These are phyloP conservation scores for Trichonephila clavata DNA, from an alignment of 1,140 invertebrate genomes.

Conservation along the genomic window DNA sequence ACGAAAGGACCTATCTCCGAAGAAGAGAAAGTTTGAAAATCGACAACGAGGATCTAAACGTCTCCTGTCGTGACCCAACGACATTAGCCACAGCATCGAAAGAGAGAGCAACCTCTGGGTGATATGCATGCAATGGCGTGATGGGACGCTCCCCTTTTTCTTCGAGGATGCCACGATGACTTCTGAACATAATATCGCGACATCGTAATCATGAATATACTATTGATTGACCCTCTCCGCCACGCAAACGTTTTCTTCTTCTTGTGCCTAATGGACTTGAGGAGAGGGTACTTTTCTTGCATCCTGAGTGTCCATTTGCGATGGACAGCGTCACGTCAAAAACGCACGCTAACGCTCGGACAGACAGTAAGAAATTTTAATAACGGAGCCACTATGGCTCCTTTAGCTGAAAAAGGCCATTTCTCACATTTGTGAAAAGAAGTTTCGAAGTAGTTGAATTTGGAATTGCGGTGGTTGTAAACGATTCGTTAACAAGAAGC, in stretches of 20 bases:
- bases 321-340: slow-evolving; percentile 54
- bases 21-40: background rate
- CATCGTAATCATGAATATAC: slow-evolving; percentile 65
- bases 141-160: background rate
- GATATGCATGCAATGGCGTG: slow-evolving; percentile 66
- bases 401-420: background rate
- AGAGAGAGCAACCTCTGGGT: background rate
- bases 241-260: slow-evolving; percentile 42
- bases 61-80: slow-evolving; percentile 36
- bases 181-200: slow-evolving; percentile 62
- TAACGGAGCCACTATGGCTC: background rate
- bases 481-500: background rate
- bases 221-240: slow-evolving; percentile 61
- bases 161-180: slow-evolving; percentile 14
- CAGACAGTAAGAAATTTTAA: background rate
- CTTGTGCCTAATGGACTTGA: slow-evolving; percentile 20
- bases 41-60: slow-evolving; percentile 51
- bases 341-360: slow-evolving; percentile 38
- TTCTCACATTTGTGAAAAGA: background rate
- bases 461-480: background rate
- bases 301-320: slow-evolving; percentile 49
- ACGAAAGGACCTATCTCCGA: background rate
- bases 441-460: too few species aligned
- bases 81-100: slow-evolving; percentile 30
- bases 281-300: slow-evolving; percentile 8